These are phyloP conservation scores for Andrena minutula DNA, from an alignment of 2,888 invertebrate genomes.

Conservation along the genomic window DNA sequence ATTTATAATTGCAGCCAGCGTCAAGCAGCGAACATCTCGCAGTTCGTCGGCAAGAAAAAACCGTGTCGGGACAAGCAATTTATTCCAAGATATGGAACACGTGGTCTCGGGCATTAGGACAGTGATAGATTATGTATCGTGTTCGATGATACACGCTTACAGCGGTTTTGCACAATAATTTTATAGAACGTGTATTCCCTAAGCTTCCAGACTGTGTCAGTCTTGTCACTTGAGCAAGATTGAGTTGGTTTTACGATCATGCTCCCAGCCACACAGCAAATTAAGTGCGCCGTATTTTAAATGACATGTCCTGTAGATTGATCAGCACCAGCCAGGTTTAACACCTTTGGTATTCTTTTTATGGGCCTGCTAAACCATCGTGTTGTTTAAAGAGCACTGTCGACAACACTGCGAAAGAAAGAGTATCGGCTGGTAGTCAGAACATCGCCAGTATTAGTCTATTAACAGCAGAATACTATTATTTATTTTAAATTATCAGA, in stretches of 20 bases:
- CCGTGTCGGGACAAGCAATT: neutral
- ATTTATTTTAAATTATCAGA: too few relatives aligned
- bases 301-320: neutral
- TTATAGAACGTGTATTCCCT: constrained; percentile 1
- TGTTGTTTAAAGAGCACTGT: neutral
- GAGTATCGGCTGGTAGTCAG: neutral
- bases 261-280: neutral
- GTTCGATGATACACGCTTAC: constrained; percentile 10
- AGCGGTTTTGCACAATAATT: constrained; percentile 7
- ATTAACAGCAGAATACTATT: too few relatives aligned
- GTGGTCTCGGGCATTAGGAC: neutral
- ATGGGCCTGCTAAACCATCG: neutral
- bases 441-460: too few relatives aligned
- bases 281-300: neutral
- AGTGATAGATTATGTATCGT: neutral
- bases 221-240: constrained; percentile 4
- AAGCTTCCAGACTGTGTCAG: neutral
- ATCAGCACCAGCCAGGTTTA: neutral
- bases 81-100: constrained; percentile 5
- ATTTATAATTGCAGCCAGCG: neutral
- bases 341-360: neutral
- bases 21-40: neutral
- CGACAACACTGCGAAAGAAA: neutral
- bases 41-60: neutral
- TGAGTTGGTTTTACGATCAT: constrained; percentile 6